These are phyloP conservation scores for Muntiacus muntjak DNA, from an alignment of 2,113 vertebrate genomes.

Conservation along the genomic window DNA sequence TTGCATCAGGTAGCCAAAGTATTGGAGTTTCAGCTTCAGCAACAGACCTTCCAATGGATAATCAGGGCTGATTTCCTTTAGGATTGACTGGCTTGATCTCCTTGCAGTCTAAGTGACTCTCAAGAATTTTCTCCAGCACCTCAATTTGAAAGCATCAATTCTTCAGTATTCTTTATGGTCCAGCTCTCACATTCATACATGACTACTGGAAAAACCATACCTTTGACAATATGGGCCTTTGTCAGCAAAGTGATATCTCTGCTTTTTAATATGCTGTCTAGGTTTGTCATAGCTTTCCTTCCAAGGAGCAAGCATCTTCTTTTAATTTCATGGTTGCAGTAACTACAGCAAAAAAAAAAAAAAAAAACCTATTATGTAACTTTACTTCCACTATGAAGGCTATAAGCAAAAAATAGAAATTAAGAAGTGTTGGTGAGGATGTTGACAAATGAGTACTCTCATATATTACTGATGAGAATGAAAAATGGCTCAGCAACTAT, in stretches of 20 bases:
- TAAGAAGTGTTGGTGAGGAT: neutral
- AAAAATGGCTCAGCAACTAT: neutral
- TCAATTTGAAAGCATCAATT: neutral
- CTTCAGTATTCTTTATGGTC: neutral
- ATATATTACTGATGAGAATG: neutral
- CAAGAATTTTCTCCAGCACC: neutral
- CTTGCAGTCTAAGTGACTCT: neutral
- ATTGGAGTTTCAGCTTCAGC: neutral
- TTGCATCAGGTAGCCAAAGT: neutral
- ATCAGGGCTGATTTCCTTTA: neutral
- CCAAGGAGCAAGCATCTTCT: neutral
- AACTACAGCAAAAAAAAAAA: neutral
- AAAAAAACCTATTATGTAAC: neutral
- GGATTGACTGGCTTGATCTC: neutral
- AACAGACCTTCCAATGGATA: neutral
- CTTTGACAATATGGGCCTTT: neutral
- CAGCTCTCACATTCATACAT: neutral
- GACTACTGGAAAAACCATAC: neutral
- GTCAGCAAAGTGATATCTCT: neutral
- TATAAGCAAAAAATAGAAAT: neutral
- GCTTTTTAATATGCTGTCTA: neutral
- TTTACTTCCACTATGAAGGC: neutral
- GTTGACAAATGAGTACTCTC: neutral
- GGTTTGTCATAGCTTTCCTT: neutral
- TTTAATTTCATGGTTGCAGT: neutral